Evolutionary conservation across 92 coral and sea anemone genomes (phyloP).

Genomic region (Virgularia gustaviana): DNA sequence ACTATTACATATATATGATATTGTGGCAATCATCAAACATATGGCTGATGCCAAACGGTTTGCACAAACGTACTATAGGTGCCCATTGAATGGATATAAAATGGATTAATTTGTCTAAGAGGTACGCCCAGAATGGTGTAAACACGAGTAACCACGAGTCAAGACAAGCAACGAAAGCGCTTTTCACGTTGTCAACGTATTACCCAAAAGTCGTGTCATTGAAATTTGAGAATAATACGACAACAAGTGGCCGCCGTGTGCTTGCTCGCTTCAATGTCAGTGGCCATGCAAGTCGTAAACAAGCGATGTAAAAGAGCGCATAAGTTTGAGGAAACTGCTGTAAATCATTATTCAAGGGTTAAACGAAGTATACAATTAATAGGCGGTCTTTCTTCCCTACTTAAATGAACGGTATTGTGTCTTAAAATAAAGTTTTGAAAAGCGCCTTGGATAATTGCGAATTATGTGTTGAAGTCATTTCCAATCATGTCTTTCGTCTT

Average conservation of each 20-base stretch:
- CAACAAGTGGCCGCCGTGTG: not conserved
- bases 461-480: not conserved
- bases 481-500: too few species aligned
- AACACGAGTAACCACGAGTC: too few species aligned
- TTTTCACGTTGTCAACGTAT: too few species aligned
- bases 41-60: too few species aligned
- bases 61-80: too few species aligned
- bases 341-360: constrained; percentile 13
- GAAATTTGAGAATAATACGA: not conserved
- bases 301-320: too few species aligned
- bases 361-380: constrained; percentile 29
- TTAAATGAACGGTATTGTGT: constrained; percentile 20
- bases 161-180: too few species aligned
- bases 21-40: too few species aligned
- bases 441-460: constrained; percentile 12
- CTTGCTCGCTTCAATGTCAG: not conserved
- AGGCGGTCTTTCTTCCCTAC: constrained; percentile 26
- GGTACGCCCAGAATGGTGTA: too few species aligned
- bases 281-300: constrained; percentile 14
- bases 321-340: not conserved
- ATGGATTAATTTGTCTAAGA: constrained; percentile 24
- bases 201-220: not conserved
- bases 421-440: constrained; percentile 19
- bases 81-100: constrained; percentile 19
- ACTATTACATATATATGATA: too few species aligned